A percentile compares a stretch with the other conserved stretches of the same genome.
phyloP scores from a whole-genome alignment of 30 jellyfish, hydroid and myxozoan genomes.

The Sanderia malayensis region DNA sequence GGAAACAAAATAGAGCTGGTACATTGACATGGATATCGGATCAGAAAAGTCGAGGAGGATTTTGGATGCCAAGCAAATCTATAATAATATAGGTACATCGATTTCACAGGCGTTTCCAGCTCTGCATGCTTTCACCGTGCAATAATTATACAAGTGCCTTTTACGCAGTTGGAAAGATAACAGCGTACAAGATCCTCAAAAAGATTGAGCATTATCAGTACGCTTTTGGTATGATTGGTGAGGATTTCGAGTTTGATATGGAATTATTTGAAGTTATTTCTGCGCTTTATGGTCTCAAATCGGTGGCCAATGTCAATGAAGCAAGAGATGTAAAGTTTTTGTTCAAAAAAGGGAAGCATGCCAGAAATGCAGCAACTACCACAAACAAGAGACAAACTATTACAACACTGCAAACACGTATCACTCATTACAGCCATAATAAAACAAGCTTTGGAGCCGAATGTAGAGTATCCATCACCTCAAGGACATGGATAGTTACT shows the following conservation, averaged over 20 bases:
- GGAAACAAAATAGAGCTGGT: neutral
- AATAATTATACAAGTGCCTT: no score
- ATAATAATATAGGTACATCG: no score
- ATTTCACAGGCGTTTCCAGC: no score
- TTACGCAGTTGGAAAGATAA: slow-evolving; percentile 17
- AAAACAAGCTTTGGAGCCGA: neutral
- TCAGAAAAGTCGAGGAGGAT: no score
- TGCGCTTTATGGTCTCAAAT: slow-evolving; percentile 15
- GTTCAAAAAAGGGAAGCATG: neutral
- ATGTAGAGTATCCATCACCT: neutral
- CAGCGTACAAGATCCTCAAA: slow-evolving; percentile 16
- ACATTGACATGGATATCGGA: no score
- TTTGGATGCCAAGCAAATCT: neutral
- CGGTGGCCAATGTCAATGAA: slow-evolving; percentile 10
- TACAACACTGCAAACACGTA: neutral
- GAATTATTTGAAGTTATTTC: neutral
- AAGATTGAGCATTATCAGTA: slow-evolving; percentile 11
- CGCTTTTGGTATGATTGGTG: slow-evolving; percentile 19
- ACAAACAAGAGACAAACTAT: slow-evolving; percentile 35
- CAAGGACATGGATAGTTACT: neutral
- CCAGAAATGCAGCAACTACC: slow-evolving; percentile 62
- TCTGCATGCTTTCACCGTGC: no score
- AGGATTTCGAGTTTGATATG: slow-evolving; percentile 8
- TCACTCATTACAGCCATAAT: neutral
- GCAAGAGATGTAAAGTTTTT: slow-evolving; percentile 31